A percentile compares a stretch with the other conserved stretches of the same genome.
Evolutionary conservation across 2,888 invertebrate species (phyloP).

Genomic region (Andrena bicolor): DNA sequence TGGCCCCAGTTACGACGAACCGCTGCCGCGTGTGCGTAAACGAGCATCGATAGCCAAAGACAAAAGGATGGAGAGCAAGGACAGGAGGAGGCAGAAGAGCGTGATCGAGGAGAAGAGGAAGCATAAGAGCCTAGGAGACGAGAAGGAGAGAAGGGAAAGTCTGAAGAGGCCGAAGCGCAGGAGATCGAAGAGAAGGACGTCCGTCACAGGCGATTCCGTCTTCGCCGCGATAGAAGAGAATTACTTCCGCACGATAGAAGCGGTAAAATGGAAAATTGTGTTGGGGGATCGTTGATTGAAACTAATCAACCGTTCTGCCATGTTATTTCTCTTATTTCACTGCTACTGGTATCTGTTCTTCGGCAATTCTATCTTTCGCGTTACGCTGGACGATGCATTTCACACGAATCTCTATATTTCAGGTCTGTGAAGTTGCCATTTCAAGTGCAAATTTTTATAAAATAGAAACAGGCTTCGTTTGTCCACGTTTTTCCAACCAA

Average conservation of each 20-base stretch:
- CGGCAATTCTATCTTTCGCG: too few species aligned
- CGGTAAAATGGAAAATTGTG: slow-evolving; percentile 27
- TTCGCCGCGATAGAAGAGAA: neutral
- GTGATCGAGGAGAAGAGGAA: neutral
- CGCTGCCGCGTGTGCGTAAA: too few species aligned
- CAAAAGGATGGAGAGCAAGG: slow-evolving; percentile 22
- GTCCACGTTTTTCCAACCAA: too few species aligned
- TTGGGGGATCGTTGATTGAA: neutral
- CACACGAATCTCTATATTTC: too few species aligned
- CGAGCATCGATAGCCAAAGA: slow-evolving; percentile 2
- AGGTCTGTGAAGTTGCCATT: too few species aligned
- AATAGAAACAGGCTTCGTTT: too few species aligned
- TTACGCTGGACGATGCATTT: too few species aligned
- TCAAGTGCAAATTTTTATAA: too few species aligned
- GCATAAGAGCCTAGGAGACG: neutral
- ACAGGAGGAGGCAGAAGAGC: neutral
- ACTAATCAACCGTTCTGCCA: neutral
- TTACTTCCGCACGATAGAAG: slow-evolving; percentile 28
- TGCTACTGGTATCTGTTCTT: neutral
- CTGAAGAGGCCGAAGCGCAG: neutral
- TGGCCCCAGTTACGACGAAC: neutral
- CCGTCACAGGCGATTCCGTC: neutral
- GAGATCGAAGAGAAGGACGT: slow-evolving; percentile 1
- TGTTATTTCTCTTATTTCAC: neutral
- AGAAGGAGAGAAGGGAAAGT: neutral